phyloP scores from a whole-genome alignment of 2,888 invertebrate genomes.

The Eilema depressum region DNA sequence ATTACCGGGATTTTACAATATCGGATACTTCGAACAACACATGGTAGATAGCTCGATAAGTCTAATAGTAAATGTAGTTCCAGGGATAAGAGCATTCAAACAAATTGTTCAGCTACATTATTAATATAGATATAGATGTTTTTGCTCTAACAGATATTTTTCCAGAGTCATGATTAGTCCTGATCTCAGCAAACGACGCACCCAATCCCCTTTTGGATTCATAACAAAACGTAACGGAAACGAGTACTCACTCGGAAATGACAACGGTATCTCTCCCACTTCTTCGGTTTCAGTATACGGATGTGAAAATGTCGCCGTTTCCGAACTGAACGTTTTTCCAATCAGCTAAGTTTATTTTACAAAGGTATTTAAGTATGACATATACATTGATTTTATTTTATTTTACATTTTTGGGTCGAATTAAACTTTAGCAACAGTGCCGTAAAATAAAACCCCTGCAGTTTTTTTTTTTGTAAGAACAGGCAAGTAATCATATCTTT shows the following conservation, averaged over 20 bases:
- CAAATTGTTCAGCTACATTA: neutral
- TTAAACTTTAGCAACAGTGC: neutral
- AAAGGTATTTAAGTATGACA: slow-evolving; percentile 34
- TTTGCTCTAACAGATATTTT: slow-evolving; percentile 1
- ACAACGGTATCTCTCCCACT: slow-evolving; percentile 49
- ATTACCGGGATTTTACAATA: too few relatives aligned
- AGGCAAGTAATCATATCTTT: too few relatives aligned
- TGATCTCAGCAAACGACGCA: slow-evolving; percentile 14
- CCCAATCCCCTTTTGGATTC: slow-evolving; percentile 28
- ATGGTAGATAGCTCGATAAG: too few relatives aligned
- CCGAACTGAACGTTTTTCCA: slow-evolving; percentile 43
- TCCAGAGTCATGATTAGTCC: slow-evolving; percentile 11
- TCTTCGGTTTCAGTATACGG: slow-evolving; percentile 47
- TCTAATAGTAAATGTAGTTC: neutral
- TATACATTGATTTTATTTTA: neutral
- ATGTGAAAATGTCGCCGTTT: slow-evolving; percentile 48
- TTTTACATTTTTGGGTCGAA: neutral
- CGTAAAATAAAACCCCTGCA: too few relatives aligned
- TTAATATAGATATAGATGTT: neutral
- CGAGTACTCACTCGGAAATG: slow-evolving; percentile 52
- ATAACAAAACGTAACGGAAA: slow-evolving; percentile 48
- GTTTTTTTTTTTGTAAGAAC: too few relatives aligned
- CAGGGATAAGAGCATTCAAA: neutral
- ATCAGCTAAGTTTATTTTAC: slow-evolving; percentile 40
- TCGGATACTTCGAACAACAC: too few relatives aligned